phyloP scores from a whole-genome alignment of 2,888 invertebrate genomes.

The Epinotia bilunana region DNA sequence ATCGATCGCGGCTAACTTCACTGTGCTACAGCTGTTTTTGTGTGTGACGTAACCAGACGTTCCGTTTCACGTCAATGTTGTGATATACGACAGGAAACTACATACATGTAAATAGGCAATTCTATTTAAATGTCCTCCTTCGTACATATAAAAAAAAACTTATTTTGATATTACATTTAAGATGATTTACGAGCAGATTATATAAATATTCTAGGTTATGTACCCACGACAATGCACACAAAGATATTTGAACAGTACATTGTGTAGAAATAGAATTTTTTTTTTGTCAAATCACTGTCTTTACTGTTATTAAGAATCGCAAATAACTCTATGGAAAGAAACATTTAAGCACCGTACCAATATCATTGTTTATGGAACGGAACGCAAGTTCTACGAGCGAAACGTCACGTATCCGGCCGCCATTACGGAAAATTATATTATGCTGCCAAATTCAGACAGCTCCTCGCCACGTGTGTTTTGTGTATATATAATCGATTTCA shows the following conservation, averaged over 20 bases:
- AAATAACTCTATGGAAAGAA: background rate
- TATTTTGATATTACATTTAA: background rate
- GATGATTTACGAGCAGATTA: background rate
- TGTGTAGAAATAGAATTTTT: background rate
- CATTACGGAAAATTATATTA: slow-evolving; percentile 69
- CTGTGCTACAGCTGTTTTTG: slow-evolving; percentile 44
- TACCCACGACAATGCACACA: background rate
- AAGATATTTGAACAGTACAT: background rate
- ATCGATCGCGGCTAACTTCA: slow-evolving; percentile 56
- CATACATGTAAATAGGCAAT: background rate
- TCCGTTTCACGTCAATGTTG: slow-evolving; percentile 21
- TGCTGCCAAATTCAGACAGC: slow-evolving; percentile 62
- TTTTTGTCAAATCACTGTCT: background rate
- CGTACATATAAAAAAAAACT: background rate
- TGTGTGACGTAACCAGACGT: slow-evolving; percentile 33
- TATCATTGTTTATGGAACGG: slow-evolving; percentile 42
- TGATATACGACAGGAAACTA: slow-evolving; percentile 1
- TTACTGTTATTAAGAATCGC: background rate
- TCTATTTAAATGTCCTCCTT: background rate
- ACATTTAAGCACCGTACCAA: background rate
- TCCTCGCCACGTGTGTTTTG: slow-evolving; percentile 51
- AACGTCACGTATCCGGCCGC: slow-evolving; percentile 75
- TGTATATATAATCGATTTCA: slow-evolving; percentile 51
- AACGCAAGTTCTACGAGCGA: slow-evolving; percentile 49
- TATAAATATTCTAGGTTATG: background rate